A percentile compares a stretch with the other conserved stretches of the same genome.
These are phyloP conservation scores for Neodiprion lecontei DNA, from an alignment of 1,140 invertebrate species.

Conservation along the genomic window DNA sequence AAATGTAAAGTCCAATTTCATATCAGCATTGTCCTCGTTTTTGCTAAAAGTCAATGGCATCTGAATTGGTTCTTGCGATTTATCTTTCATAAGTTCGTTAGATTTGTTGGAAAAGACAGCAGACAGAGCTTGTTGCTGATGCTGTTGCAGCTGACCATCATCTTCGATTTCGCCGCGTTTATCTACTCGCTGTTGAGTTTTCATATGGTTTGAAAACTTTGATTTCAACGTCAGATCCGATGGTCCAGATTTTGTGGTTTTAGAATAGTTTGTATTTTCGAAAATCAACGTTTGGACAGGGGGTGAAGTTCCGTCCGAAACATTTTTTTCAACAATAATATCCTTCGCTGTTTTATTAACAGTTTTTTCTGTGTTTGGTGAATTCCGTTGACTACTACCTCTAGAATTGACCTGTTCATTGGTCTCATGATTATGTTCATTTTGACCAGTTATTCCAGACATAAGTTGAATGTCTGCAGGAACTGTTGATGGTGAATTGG, in stretches of 20 bases:
- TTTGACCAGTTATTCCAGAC: constrained; percentile 40
- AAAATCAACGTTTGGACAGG: constrained; percentile 90
- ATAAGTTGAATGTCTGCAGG: constrained; percentile 51
- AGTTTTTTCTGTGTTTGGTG: constrained; percentile 59
- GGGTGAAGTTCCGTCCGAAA: constrained; percentile 75
- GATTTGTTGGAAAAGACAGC: constrained; percentile 69
- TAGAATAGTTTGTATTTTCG: constrained; percentile 86
- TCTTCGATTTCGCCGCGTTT: constrained; percentile 56
- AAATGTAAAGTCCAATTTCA: constrained; percentile 91
- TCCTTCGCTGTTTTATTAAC: constrained; percentile 49
- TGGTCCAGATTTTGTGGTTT: constrained; percentile 58
- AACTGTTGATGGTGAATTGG: constrained; percentile 56
- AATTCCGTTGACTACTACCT: constrained; percentile 66
- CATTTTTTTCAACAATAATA: constrained; percentile 60
- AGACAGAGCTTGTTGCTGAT: constrained; percentile 55
- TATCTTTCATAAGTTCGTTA: constrained; percentile 64
- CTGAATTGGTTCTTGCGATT: constrained; percentile 65
- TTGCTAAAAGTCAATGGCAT: constrained; percentile 70
- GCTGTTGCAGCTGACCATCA: constrained; percentile 42
- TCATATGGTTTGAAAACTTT: constrained; percentile 61
- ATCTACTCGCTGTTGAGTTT: constrained; percentile 52
- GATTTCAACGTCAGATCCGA: constrained; percentile 58
- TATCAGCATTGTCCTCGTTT: constrained; percentile 81
- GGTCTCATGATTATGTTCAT: constrained; percentile 44
- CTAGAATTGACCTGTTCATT: constrained; percentile 45